Evolutionary conservation across 2,113 vertebrate species (phyloP).

Genomic region (Caretta caretta): DNA sequence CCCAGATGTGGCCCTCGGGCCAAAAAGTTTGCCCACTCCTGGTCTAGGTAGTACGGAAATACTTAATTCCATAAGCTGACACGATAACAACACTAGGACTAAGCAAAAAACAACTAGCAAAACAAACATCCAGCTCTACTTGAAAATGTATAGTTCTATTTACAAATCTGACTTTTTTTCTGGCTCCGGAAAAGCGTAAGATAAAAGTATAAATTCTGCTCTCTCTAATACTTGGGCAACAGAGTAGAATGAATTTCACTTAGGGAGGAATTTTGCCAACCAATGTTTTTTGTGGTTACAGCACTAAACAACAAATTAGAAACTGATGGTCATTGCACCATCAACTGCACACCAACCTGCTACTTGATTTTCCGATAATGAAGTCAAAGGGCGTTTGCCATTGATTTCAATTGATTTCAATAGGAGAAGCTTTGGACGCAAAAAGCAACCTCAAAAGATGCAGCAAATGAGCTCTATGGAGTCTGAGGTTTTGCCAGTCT

Average conservation of each 20-base stretch:
- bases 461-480: neutral
- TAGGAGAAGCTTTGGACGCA: neutral
- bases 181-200: neutral
- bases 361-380: neutral
- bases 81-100: neutral
- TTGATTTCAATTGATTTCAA: neutral
- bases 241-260: neutral
- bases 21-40: no score
- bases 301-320: neutral
- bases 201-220: neutral
- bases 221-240: neutral
- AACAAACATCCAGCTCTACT: neutral
- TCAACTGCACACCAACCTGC: accelerated
- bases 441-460: neutral
- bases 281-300: neutral
- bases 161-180: neutral
- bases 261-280: neutral
- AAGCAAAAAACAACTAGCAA: neutral
- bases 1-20: no score
- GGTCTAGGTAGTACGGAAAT: neutral
- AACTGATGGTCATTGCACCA: neutral
- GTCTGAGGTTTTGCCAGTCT: neutral
- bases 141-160: neutral
- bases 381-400: neutral
- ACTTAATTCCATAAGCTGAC: neutral